A percentile compares a stretch with the other conserved stretches of the same genome.
phyloP scores from a whole-genome alignment of 2,113 vertebrate genomes.

The Hyaena hyaena region DNA sequence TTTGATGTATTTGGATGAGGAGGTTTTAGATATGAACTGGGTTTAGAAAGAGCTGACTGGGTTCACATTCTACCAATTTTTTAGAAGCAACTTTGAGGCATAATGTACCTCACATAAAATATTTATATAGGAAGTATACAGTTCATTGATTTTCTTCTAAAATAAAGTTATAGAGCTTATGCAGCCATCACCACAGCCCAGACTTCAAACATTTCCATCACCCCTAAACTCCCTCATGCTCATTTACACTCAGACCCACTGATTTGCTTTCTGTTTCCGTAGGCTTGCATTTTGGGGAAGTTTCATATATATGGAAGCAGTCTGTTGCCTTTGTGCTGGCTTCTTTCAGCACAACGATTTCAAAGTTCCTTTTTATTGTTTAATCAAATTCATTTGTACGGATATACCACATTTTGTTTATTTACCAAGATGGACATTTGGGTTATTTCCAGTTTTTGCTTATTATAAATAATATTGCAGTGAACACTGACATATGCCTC shows the following conservation, averaged over 20 bases:
- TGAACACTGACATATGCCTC: no score
- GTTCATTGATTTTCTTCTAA: not conserved
- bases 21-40: not conserved
- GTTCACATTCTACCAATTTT: not conserved
- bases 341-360: not conserved
- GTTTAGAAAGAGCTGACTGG: not conserved
- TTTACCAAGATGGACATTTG: not conserved
- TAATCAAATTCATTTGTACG: not conserved
- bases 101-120: not conserved
- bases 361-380: not conserved
- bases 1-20: not conserved
- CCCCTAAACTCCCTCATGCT: not conserved
- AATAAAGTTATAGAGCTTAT: not conserved
- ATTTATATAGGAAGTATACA: not conserved
- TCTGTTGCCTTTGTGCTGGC: not conserved
- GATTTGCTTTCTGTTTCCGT: not conserved
- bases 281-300: not conserved
- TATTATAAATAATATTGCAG: not conserved
- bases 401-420: not conserved
- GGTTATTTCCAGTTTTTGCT: not conserved
- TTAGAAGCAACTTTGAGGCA: not conserved
- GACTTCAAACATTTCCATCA: not conserved
- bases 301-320: not conserved
- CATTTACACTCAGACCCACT: not conserved
- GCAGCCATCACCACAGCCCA: accelerated